These are phyloP conservation scores for Tipula lateralis DNA, from an alignment of 2,888 invertebrate genomes.

Conservation along the genomic window DNA sequence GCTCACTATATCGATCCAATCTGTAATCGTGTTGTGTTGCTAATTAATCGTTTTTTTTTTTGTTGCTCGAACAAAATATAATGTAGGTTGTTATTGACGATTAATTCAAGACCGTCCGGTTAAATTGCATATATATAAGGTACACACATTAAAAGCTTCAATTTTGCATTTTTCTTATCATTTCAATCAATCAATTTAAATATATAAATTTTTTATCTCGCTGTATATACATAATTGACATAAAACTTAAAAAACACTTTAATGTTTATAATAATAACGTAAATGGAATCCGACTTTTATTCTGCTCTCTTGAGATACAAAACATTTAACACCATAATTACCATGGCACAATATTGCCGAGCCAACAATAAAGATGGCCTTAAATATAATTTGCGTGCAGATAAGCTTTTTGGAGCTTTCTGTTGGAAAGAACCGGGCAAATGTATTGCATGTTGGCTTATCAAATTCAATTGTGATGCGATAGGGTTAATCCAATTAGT, in stretches of 20 bases:
- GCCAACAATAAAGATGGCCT: neutral
- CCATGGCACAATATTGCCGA: neutral
- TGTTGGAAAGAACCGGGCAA: neutral
- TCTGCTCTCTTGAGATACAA: neutral
- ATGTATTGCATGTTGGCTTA: neutral
- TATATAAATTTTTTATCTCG: neutral
- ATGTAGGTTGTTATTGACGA: neutral
- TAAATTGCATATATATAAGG: neutral
- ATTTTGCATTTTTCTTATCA: conserved; percentile 19
- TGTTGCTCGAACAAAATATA: neutral
- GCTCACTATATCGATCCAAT: neutral
- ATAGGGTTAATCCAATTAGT: neutral
- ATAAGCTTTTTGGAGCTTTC: neutral
- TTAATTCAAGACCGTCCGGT: neutral
- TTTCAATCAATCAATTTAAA: neutral
- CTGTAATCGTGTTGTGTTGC: neutral
- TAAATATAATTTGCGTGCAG: neutral
- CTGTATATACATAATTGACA: neutral
- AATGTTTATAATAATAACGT: neutral
- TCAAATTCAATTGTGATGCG: neutral
- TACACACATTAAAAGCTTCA: neutral
- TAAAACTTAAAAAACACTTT: neutral
- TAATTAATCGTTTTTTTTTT: neutral
- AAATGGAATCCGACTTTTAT: conserved; percentile 4
- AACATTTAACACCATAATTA: conserved; percentile 11